Conservation (phyloP, 2,797 vertebrate genomes). For the Tauraco hartlaubi region DNA sequence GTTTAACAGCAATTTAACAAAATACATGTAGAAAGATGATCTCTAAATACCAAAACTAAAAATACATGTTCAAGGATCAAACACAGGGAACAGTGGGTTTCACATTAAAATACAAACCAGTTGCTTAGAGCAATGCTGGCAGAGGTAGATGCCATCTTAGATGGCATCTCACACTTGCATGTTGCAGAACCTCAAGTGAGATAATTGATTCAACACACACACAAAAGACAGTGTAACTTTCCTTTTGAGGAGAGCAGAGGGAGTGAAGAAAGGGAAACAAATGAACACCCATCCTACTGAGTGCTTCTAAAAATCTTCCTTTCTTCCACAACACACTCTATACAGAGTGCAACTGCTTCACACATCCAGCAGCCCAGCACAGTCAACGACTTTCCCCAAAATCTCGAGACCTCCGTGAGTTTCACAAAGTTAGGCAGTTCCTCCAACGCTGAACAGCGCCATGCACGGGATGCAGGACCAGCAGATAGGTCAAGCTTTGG, state of each 20-base stretch:
- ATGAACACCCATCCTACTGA: neutral
- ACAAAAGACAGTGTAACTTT: neutral
- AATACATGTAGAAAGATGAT: neutral
- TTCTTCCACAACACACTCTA: neutral
- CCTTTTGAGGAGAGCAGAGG: neutral
- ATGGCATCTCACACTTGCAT: neutral
- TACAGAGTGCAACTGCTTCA: neutral
- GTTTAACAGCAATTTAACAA: neutral
- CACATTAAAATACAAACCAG: neutral
- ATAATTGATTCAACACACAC: neutral
- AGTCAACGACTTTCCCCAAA: neutral
- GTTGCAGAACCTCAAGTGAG: neutral
- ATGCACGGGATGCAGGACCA: accelerated
- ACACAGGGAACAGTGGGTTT: neutral
- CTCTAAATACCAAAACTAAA: neutral
- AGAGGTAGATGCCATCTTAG: neutral
- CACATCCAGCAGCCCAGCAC: neutral
- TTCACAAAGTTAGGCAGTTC: neutral
- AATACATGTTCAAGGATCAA: neutral
- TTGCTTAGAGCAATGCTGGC: neutral
- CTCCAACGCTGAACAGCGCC: accelerated
- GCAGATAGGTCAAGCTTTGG: neutral
- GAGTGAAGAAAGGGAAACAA: neutral
- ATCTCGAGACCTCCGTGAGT: accelerated
- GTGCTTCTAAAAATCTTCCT: neutral